Evolutionary conservation across 2,113 vertebrate species (phyloP), one percentile per base, ranked within the genome.

Genomic region (Gulo gulo): DNA sequence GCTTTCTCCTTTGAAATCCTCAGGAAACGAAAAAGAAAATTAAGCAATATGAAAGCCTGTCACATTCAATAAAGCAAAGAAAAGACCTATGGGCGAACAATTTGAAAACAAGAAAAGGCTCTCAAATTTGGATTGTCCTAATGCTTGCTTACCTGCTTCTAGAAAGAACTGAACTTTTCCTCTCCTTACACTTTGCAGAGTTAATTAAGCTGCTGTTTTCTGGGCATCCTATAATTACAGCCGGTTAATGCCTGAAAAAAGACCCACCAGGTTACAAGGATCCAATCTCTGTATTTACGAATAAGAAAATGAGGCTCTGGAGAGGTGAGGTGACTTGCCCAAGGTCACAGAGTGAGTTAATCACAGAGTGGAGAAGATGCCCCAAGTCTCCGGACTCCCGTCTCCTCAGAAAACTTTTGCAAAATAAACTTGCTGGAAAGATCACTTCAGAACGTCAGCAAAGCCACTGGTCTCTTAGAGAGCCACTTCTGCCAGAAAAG

Each of bases 201-300:
- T 91, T 97, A 95, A 97, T 95, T 87, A 98, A 96, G 96, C 88
- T 71, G 86, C 79, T 83, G 42, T 87, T 97, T 93, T 65, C 95
- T 67, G 78, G 80, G 61, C 86, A 94, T 85, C n/a, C 76, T 90
- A 55, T 83, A 96, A 93, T 83, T 67, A 50, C 6, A 57, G 82
- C 52, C 26, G 4, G 88, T 47, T 84, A 84, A 93, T 29, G 82
- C 91, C 91, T 67, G n/a, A 34, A 84, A 84, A 91, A 65, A 90
- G 61, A 81, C 71, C 57, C 24, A 8, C 55, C 63, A 69, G 42
- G 74, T 86, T 91, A 69, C n/a, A 50, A 2, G 0, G 2, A 80
- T 83, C 31, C 67, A 83, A 69, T 31, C 63, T 94, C 57, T 63
- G 2, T 79, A 92, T 91, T 79, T 94, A 95, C 39, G 55, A 91